Conservation (phyloP, 2,113 vertebrate species). For the Sinocyclocheilus grahami region DNA sequence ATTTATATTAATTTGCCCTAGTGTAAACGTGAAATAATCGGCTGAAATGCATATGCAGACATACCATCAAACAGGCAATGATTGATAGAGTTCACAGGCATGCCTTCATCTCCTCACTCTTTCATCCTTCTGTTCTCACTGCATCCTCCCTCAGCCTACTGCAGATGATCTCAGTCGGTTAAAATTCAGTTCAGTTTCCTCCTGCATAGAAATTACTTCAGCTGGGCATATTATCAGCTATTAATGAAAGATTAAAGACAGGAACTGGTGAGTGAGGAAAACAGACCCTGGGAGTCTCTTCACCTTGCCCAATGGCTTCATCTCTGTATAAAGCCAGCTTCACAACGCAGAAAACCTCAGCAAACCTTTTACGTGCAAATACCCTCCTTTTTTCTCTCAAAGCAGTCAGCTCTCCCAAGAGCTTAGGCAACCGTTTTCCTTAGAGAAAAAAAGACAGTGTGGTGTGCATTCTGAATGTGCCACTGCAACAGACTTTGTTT, state of each 20-base stretch:
- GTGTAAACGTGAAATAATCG: conserved; percentile 61
- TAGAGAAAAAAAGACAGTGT: background rate
- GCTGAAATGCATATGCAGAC: conserved; percentile 15
- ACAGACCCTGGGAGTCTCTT: conserved; percentile 41
- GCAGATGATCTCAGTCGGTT: conserved; percentile 62
- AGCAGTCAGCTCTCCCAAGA: conserved; percentile 23
- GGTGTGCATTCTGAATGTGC: conserved; percentile 3
- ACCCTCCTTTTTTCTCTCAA: conserved; percentile 9
- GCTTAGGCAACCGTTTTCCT: conserved; percentile 30
- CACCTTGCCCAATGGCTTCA: conserved; percentile 48
- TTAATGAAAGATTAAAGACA: conserved; percentile 68
- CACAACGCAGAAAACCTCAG: conserved; percentile 10
- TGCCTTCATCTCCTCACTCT: conserved; percentile 29
- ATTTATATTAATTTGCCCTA: conserved; percentile 69
- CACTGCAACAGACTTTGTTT: conserved; percentile 25
- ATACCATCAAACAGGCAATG: conserved; percentile 31
- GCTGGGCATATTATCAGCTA: conserved; percentile 67
- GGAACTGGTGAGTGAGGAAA: conserved; percentile 40
- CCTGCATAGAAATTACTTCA: conserved; percentile 16
- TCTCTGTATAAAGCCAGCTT: conserved; percentile 41
- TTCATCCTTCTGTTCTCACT: conserved; percentile 61
- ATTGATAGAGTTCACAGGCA: conserved; percentile 33
- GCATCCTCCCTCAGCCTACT: conserved; percentile 55
- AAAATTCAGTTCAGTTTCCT: conserved; percentile 67
- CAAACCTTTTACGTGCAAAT: conserved; percentile 59